These are phyloP conservation scores for Drosophila borborema DNA, from an alignment of 2,888 invertebrate species.

Conservation along the genomic window DNA sequence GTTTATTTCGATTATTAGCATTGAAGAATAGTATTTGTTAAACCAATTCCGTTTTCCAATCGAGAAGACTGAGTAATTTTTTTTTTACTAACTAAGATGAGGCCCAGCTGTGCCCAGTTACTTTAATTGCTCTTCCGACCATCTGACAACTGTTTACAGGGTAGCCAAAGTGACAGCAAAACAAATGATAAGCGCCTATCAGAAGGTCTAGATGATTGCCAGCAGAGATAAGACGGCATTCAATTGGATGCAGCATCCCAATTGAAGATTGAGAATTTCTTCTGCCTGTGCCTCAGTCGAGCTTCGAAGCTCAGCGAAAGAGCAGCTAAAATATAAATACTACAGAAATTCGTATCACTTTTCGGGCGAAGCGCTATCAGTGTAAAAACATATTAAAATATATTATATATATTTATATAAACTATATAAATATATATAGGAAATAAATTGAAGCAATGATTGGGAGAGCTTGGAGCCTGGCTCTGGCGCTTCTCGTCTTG, in stretches of 20 bases:
- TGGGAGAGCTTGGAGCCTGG: constrained; percentile 42
- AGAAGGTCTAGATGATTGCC: constrained; percentile 60
- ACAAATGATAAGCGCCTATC: constrained; percentile 64
- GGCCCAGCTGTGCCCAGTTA: background rate
- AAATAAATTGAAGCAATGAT: constrained; percentile 43
- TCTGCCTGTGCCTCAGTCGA: constrained; percentile 58
- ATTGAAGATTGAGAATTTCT: constrained; percentile 9
- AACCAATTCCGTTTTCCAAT: background rate
- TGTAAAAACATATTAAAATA: constrained; percentile 9
- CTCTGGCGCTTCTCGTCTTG: constrained; percentile 48
- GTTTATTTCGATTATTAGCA: background rate
- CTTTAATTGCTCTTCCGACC: background rate
- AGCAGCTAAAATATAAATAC: constrained; percentile 29
- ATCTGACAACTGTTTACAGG: background rate
- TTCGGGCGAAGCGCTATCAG: constrained; percentile 45
- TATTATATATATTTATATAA: constrained; percentile 14
- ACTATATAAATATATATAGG: constrained; percentile 19
- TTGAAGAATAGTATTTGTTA: background rate
- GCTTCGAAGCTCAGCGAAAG: constrained; percentile 58
- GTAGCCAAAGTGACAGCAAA: constrained; percentile 37
- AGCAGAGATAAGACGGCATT: constrained; percentile 51
- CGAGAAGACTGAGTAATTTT: background rate
- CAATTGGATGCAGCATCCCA: constrained; percentile 51
- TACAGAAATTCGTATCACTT: constrained; percentile 24
- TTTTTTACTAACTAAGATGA: background rate